Evolutionary conservation across 2,113 vertebrate genomes (phyloP), one percentile per base, ranked within the genome.

Genomic region (Polyodon spathula): DNA sequence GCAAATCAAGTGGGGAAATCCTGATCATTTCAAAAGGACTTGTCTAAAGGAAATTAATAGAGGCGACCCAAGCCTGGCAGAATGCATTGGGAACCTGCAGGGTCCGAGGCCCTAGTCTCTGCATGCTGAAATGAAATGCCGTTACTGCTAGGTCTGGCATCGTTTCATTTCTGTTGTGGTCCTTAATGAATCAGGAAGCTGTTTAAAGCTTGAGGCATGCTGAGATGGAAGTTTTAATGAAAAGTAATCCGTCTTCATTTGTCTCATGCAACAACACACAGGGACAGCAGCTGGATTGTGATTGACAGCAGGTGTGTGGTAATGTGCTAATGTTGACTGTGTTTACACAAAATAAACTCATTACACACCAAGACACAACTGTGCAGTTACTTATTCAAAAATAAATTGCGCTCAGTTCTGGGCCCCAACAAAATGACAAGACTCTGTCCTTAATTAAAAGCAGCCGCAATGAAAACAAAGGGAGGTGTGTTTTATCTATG

Each of bases 201-300:
- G 40, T 44, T 59, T 59, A 59, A 37, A 40, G 50, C 38, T 54
- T 56, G 38, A 14, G 40, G 63, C 14, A 56, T 8, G 63, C 27
- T 16, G 37, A 64, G 59, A 64, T 64, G 63, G 55, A 40, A 41
- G 37, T 54, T 57, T 59, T 64, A 64, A 64, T 64, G 51, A n/a
- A 64, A 42, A 58, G 27, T 44, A 37, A 17, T 50, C 50, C 27
- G 17, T 16, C 41, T 39, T 12, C 11, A 12, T 50, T 8, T 50
- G 8, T n/a, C 12, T 10, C 40, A 16, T 14, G 17, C 16, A 5
- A 16, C 11, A 15, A 38, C 12, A 27, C 61, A 17, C 12, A 7
- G 12, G 40, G 46, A 38, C 11, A 2, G 48, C 48, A n/a, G 48
- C 48, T n/a, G 8, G 6, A 15, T 50, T 51, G 51, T n/a, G 39